phyloP scores from a whole-genome alignment of 2,797 vertebrate genomes.

The Melanotaenia nigrans region DNA sequence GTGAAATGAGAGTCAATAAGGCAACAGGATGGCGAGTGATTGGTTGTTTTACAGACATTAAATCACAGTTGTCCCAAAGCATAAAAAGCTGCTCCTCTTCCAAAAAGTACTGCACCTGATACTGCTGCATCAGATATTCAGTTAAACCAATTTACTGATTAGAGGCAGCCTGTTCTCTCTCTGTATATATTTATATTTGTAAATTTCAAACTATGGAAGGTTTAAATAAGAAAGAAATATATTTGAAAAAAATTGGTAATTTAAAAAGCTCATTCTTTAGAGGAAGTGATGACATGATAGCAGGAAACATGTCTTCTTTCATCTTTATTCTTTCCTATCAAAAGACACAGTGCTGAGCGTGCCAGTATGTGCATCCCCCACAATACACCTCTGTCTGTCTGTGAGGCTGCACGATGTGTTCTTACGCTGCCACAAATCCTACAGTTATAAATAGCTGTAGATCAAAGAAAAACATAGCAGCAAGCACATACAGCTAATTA shows the following conservation, averaged over 20 bases:
- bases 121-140: constrained; percentile 49
- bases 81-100: constrained; percentile 25
- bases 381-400: constrained; percentile 60
- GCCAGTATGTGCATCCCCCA: constrained; percentile 51
- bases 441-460: constrained; percentile 72
- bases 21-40: not conserved
- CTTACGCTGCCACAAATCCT: constrained; percentile 51
- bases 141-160: constrained; percentile 1
- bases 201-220: not conserved
- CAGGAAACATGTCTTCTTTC: constrained; percentile 22
- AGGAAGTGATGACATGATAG: constrained; percentile 30
- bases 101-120: constrained; percentile 32
- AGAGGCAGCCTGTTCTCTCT: constrained; percentile 15
- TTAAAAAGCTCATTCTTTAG: not conserved
- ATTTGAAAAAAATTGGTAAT: not conserved
- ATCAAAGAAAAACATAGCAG: constrained; percentile 59
- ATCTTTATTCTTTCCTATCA: constrained; percentile 38
- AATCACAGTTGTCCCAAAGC: constrained; percentile 23
- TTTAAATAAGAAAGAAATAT: too few species aligned
- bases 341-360: constrained; percentile 14
- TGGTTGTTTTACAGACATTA: constrained; percentile 2
- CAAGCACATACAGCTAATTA: constrained; percentile 18
- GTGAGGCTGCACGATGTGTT: constrained; percentile 26
- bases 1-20: constrained; percentile 8
- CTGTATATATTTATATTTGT: constrained; percentile 5